Percentiles rank a stretch among this genome's conserved stretches.
Conservation (phyloP, 2,113 vertebrate species). For the Rhabdornis inornatus region DNA sequence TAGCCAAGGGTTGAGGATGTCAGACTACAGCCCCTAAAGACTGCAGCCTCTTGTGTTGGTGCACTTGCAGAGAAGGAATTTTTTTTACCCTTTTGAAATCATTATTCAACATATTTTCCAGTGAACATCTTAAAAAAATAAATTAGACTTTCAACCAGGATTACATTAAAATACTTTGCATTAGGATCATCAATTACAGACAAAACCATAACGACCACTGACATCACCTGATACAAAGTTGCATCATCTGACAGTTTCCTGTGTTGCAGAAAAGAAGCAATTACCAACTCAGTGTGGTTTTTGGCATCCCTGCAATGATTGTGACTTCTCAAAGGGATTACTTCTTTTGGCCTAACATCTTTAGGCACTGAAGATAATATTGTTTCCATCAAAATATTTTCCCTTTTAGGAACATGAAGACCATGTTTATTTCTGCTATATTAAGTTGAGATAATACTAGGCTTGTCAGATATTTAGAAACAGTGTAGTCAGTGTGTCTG, state of each 20-base stretch:
- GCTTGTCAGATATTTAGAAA: neutral
- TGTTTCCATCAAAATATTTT: neutral
- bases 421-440: neutral
- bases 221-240: neutral
- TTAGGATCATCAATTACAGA: neutral
- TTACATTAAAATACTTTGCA: neutral
- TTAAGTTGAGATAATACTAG: neutral
- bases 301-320: neutral
- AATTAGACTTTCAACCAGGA: neutral
- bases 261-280: neutral
- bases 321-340: neutral
- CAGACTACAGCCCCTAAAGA: neutral
- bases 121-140: neutral
- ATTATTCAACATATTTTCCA: neutral
- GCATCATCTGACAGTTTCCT: neutral
- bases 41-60: neutral
- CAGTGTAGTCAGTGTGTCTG: neutral
- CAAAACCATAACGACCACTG: neutral
- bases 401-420: neutral
- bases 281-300: neutral
- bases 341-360: neutral
- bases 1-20: neutral
- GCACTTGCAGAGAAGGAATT: neutral
- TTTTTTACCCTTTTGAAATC: neutral
- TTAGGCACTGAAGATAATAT: neutral